Percentiles rank a stretch among this genome's conserved stretches.
Evolutionary conservation across 2,797 vertebrate genomes (phyloP).

Genomic region (Tadarida brasiliensis): DNA sequence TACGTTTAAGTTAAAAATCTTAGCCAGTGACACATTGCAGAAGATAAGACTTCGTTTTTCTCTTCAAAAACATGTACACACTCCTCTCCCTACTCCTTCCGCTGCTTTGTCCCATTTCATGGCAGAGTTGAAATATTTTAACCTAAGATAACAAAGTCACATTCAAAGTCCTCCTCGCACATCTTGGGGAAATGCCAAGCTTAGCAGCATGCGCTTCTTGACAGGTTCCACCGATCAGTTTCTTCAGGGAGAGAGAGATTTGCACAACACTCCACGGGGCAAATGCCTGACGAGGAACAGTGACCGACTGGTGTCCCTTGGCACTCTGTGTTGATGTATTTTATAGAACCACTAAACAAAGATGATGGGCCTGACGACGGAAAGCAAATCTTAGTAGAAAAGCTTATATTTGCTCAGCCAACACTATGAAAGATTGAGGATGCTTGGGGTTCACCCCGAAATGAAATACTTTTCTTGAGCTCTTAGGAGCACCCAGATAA

Average conservation of each 20-base stretch:
- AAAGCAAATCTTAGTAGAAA: constrained; percentile 24
- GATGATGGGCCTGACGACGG: constrained; percentile 28
- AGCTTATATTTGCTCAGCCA: neutral
- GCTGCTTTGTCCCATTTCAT: constrained; percentile 4
- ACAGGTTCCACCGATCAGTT: constrained; percentile 65
- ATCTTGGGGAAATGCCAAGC: constrained; percentile 71
- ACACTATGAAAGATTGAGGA: neutral
- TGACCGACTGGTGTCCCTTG: constrained; percentile 37
- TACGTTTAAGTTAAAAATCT: constrained; percentile 64
- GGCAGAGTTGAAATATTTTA: constrained; percentile 66
- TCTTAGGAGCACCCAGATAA: neutral
- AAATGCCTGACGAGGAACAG: neutral
- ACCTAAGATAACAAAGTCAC: constrained; percentile 71
- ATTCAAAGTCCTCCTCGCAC: constrained; percentile 66
- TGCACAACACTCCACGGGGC: neutral
- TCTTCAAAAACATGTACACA: constrained; percentile 19
- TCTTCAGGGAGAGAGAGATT: constrained; percentile 51
- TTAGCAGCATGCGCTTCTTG: constrained; percentile 31
- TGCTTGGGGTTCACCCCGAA: neutral
- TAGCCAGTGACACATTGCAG: constrained; percentile 24
- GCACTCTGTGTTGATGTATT: neutral
- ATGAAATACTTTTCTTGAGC: neutral
- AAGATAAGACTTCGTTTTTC: constrained; percentile 27
- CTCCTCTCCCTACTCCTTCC: neutral
- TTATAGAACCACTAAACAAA: constrained; percentile 30